Base-by-base conservation (phyloP, 1,140 invertebrate genomes). In the Drosophila obscura region DNA sequence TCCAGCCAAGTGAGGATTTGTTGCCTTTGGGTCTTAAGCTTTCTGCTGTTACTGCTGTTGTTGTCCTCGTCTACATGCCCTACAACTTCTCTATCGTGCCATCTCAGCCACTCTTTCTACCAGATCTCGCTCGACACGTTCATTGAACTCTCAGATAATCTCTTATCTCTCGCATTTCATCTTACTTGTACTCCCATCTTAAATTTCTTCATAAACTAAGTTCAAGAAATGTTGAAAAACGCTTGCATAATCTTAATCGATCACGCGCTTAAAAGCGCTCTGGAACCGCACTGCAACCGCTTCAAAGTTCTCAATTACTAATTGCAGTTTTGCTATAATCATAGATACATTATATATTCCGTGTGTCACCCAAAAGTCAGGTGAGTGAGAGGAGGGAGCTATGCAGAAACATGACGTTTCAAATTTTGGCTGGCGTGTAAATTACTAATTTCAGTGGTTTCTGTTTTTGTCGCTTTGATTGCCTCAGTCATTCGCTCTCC, bases 401-500 rank as follows among this genome's bases (percentile, higher is more conserved):
- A 7, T 28, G 28, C 28, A 9, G 28, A 8, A 9, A 9, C 28
- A 31, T 31, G 28, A 31, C n/a, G 13, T 26, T 56, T 41, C 35
- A 56, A 55, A 60, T 66, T 53, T 60, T 59, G 64, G 66, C 52
- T 73, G 50, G 64, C 68, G 81, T 87, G 78, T 79, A 87, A 87
- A 87, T 87, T 87, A 79, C 59, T 87, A 87, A 87, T 87, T 88
- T 62, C 63, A 51, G 57, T 60, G 72, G 77, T 87, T 67, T 43
- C 58, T 55, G 41, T 58, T 63, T 48, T 48, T 74, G 45, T 77
- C 60, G 50, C 57, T 82, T 61, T 74, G 69, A 83, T 82, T 78
- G 64, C 43, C 59, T 19, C 44, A 57, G 50, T n/a, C 63, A 4
- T 49, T 16, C 22, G 19, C 19, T 44, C 48, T 49, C 43, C 19